These are phyloP conservation scores for Pseudoips prasinana DNA, from an alignment of 2,888 invertebrate genomes.

Conservation along the genomic window DNA sequence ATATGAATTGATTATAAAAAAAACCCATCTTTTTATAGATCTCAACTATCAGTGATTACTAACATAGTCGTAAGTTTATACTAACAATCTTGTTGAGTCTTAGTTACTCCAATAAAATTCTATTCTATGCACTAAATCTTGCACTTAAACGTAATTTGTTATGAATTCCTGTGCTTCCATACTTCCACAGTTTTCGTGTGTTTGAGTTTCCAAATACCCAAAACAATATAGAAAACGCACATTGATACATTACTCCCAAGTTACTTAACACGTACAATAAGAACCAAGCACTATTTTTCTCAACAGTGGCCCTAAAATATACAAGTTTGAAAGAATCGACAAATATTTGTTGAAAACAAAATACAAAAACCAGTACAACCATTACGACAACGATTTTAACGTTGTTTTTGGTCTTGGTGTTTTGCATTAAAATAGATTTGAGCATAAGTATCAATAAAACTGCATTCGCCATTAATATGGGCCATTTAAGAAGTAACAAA, in stretches of 20 bases:
- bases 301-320: constrained; percentile 17
- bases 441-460: constrained; percentile 49
- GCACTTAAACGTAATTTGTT: constrained; percentile 5
- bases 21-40: no score
- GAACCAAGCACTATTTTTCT: not conserved
- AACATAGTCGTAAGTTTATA: no score
- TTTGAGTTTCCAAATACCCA: constrained; percentile 67
- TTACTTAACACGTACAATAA: constrained; percentile 24
- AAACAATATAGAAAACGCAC: constrained; percentile 58
- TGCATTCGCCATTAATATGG: constrained; percentile 53
- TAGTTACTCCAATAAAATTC: no score
- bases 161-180: constrained; percentile 14
- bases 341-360: constrained; percentile 61
- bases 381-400: constrained; percentile 53
- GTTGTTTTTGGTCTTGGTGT: constrained; percentile 30
- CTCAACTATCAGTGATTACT: no score
- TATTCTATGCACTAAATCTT: not conserved
- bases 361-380: constrained; percentile 55
- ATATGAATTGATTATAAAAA: no score
- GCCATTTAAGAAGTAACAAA: constrained; percentile 58
- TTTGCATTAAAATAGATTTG: constrained; percentile 40
- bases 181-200: constrained; percentile 59
- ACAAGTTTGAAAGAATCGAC: constrained; percentile 53
- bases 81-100: no score
- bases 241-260: constrained; percentile 56